Percentiles rank a stretch among this genome's conserved stretches.
These are phyloP conservation scores for Ectropis crepuscularia DNA, from an alignment of 2,888 invertebrate genomes.

Conservation along the genomic window DNA sequence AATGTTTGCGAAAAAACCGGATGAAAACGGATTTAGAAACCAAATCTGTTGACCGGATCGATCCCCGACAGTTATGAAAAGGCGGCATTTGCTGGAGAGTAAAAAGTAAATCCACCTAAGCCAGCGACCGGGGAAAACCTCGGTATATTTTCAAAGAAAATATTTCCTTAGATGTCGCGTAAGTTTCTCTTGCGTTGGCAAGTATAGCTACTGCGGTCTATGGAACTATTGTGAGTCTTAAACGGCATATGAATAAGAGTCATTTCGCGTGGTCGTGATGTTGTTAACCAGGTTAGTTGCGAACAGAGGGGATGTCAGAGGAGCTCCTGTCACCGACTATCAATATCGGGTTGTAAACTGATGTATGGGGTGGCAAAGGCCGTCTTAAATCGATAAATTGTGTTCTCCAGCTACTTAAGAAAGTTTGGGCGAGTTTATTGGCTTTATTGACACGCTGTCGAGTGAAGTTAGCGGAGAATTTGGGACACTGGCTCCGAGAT, in stretches of 20 bases:
- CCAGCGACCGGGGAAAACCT: slow-evolving; percentile 68
- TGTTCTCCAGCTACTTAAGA: slow-evolving; percentile 74
- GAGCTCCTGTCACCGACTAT: slow-evolving; percentile 76
- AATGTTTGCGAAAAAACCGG: slow-evolving; percentile 44
- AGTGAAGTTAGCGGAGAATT: slow-evolving; percentile 50
- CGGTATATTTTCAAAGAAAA: slow-evolving; percentile 71
- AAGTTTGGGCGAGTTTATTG: slow-evolving; percentile 74
- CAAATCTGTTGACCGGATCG: slow-evolving; percentile 69
- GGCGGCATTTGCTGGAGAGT: slow-evolving; percentile 62
- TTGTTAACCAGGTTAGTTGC: slow-evolving; percentile 36
- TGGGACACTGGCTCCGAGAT: slow-evolving; percentile 10
- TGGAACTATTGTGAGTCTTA: slow-evolving; percentile 39
- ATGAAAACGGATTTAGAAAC: slow-evolving; percentile 66
- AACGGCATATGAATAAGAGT: slow-evolving; percentile 43
- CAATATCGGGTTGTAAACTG: slow-evolving; percentile 78
- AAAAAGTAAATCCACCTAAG: slow-evolving; percentile 71
- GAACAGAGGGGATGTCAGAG: slow-evolving; percentile 64
- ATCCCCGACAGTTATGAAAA: slow-evolving; percentile 80
- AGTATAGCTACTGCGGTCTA: slow-evolving; percentile 43
- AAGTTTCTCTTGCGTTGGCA: slow-evolving; percentile 58
- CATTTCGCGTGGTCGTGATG: slow-evolving; percentile 27
- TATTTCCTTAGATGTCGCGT: slow-evolving; percentile 72
- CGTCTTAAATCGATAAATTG: slow-evolving; percentile 79
- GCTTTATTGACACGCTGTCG: slow-evolving; percentile 75
- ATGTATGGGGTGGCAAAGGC: slow-evolving; percentile 78